A percentile compares a stretch with the other conserved stretches of the same genome.
Conservation (phyloP, 1,140 invertebrate species). For the Dysdera silvatica region DNA sequence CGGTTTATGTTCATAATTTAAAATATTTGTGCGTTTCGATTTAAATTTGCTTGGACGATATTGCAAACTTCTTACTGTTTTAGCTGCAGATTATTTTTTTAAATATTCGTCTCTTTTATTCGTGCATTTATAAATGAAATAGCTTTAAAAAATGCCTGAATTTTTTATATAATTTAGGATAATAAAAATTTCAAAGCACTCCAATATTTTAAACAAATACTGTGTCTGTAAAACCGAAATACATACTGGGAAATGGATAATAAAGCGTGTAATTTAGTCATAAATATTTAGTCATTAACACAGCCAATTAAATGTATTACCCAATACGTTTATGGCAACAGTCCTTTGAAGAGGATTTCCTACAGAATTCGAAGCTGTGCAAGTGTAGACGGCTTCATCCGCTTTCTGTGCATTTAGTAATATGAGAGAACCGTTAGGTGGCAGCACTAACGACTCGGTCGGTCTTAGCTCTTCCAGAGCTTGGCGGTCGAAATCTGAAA, state of each 20-base stretch:
- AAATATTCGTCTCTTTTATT: no score
- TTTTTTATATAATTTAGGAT: background rate
- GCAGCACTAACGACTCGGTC: background rate
- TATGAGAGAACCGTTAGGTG: background rate
- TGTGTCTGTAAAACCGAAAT: background rate
- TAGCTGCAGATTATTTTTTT: no score
- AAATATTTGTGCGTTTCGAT: no score
- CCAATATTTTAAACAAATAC: background rate
- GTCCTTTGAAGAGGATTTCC: background rate
- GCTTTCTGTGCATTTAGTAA: background rate
- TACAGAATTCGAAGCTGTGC: background rate
- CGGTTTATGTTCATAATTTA: no score
- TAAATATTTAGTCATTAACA: background rate
- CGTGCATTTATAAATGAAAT: background rate
- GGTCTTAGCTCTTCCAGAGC: background rate
- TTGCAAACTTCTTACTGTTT: no score
- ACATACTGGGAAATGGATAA: background rate
- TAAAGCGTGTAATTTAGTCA: background rate
- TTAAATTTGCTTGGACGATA: no score
- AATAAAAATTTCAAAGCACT: background rate
- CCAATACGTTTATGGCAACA: background rate
- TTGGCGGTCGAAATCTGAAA: background rate
- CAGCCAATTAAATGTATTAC: no score
- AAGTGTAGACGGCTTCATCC: constrained; percentile 1
- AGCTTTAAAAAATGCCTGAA: background rate